These are phyloP conservation scores for Trypoxylus dichotomus DNA, from an alignment of 1,140 invertebrate species.

Conservation along the genomic window DNA sequence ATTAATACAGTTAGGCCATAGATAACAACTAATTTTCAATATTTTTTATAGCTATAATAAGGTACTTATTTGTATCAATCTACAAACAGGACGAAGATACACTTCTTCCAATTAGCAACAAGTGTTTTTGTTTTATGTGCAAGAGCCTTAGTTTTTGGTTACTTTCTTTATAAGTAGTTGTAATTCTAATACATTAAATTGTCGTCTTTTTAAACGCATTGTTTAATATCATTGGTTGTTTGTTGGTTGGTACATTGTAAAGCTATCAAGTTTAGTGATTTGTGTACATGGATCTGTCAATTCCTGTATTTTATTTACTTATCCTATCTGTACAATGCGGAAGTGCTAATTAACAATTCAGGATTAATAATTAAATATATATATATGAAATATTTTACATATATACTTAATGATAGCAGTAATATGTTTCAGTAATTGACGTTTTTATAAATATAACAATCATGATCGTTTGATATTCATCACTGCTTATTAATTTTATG, in stretches of 20 bases:
- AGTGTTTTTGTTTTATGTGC: conserved; percentile 28
- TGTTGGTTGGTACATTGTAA: conserved; percentile 16
- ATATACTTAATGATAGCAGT: conserved; percentile 16
- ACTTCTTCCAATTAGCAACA: conserved; percentile 29
- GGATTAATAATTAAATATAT: conserved; percentile 16
- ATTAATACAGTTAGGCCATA: conserved; percentile 18
- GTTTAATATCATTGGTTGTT: background rate
- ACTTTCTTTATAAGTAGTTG: background rate
- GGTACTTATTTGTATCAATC: background rate
- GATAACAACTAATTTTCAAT: background rate
- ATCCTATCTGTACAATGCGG: conserved; percentile 19
- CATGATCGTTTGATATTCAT: background rate
- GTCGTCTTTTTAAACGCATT: background rate
- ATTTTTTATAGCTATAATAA: background rate
- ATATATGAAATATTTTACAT: conserved; percentile 9
- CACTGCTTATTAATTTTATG: conserved; percentile 22
- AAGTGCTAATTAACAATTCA: conserved; percentile 13
- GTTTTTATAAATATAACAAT: conserved; percentile 19
- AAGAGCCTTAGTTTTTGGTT: conserved; percentile 31
- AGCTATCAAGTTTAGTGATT: background rate
- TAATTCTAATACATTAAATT: conserved; percentile 17
- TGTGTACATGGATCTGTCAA: conserved; percentile 19
- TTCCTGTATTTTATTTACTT: conserved; percentile 15
- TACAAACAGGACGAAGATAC: background rate
- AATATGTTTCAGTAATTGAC: conserved; percentile 24